Conservation (phyloP, 1,140 invertebrate species). For the Caenorhabditis briggsae region DNA sequence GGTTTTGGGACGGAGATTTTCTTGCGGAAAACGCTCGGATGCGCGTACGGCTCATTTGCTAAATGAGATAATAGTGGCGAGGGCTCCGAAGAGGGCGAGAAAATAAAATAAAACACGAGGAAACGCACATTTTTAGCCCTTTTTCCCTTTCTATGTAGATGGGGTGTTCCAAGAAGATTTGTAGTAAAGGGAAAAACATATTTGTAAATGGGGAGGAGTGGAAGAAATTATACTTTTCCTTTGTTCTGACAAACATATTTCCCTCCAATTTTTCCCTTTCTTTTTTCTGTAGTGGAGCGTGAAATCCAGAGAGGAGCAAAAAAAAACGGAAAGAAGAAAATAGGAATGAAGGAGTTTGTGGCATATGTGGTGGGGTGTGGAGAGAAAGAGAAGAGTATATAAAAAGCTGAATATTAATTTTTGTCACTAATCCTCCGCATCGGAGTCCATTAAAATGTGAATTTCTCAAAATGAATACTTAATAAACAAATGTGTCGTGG, state of each 20-base stretch:
- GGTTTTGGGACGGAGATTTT: conserved; percentile 41
- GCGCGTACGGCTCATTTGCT: conserved; percentile 52
- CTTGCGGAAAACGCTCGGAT: conserved; percentile 14
- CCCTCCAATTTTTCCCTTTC: neutral
- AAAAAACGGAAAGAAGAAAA: neutral
- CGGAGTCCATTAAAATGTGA: conserved; percentile 29
- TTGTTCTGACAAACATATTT: conserved; percentile 31
- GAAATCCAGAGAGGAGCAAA: neutral
- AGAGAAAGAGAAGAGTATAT: neutral
- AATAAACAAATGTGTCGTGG: neutral
- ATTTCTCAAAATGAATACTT: neutral
- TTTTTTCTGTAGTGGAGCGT: neutral
- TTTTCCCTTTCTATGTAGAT: neutral
- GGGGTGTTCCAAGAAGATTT: too few relatives aligned
- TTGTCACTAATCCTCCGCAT: conserved; percentile 16
- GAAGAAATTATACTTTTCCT: neutral
- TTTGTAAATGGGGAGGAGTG: neutral
- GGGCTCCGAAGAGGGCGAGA: neutral
- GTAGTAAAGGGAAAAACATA: neutral
- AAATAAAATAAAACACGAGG: neutral
- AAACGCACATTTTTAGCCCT: neutral
- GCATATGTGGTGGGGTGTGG: neutral
- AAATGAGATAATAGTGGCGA: conserved; percentile 45
- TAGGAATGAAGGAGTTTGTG: neutral
- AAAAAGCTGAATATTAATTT: conserved; percentile 28